Evolutionary conservation across 2,888 invertebrate genomes (phyloP), one percentile per base, ranked within the genome.

Genomic region (Linyphia triangularis): DNA sequence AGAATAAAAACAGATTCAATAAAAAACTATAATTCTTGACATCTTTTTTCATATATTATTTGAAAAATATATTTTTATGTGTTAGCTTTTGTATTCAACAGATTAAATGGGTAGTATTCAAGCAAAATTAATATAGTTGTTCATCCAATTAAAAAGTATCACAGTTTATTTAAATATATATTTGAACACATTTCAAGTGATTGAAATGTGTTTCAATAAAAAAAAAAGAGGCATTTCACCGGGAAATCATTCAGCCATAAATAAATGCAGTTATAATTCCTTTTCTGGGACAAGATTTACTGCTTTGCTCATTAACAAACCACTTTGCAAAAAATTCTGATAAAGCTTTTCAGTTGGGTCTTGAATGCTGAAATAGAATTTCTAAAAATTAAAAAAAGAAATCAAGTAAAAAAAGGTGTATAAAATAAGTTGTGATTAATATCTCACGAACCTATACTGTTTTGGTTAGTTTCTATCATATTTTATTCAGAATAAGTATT

Each of bases 261-360:
- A 10, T 73, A 19, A 73, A 57, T 57, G 19, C 16, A 22, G 19
- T 57, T 65, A 81, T n/a, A 69, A 40, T 59, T 86, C 73, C 19
- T 88, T 24, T 59, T 72, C n/a, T 9, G 51, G 13, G 51, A 33
- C 57, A 24, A 4, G 22, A 57, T 40, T 75, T 9, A 30, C 16
- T 28, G 22, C 24, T 67, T 81, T 88, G 37, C 75, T 75, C 59
- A 67, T 72, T 30, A 51, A 33, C 19, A 88, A 24, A 19, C 78
- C 88, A 22, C 28, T 37, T 57, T 78, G 57, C 19, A 88, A 72
- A 63, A 88, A 88, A 24, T 78, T 51, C 26, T 77, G 65, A 78
- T 88, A 88, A 28, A 40, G 51, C 10, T 26, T 51, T 51, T 83
- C 88, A 24, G 83, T 19, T 51, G 88, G 88, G 72, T 88, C 90